Evolutionary conservation across 1,140 invertebrate genomes (phyloP), one percentile per base, ranked within the genome.

Genomic region (Hestina assimilis): DNA sequence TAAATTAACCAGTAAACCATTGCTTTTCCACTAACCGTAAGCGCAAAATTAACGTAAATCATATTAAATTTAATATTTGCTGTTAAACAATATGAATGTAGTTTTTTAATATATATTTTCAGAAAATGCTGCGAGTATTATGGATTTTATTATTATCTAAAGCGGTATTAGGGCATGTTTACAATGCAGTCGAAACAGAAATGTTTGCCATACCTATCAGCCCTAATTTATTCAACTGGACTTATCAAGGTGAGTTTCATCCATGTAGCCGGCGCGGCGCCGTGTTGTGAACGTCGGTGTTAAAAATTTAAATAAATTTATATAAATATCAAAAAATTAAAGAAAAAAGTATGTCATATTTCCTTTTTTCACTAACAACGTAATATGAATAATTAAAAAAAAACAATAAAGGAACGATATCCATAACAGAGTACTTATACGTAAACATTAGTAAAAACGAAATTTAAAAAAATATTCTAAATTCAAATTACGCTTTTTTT

Each of bases 141-240:
- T 52, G 70, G 12, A 42, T 51, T 15, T 58, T 78, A 28, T 57
- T 77, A 31, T 48, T 72, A 21, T 42, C 31, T n/a, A 42, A 56
- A 17, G 53, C 47, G 2, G 46, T 60, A 15, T 69, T 66, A 15
- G 66, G 56, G 1, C 75, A 83, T 48, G 60, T 75, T 5, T 78
- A 86, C 46, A 80, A 86, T 71, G 91, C 92, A 0, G 79, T 90
- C 43, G 91, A 92, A 69, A 92, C 91, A 0, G 92, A 93, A 83
- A 90, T 93, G 74, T 93, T 93, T 74, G 89, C 90, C 1, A 91
- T 92, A 61, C 89, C 89, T 60, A 90, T 93, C 54, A 91, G 92
- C 50, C 92, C 92, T 1, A 85, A 90, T 59, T 85, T 92, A 68
- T 93, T 93, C 67, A 93, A 93, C 72, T 93, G 92, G 92, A 93